Evolutionary conservation across 2,888 invertebrate species (phyloP).

Genomic region (Autographa gamma): DNA sequence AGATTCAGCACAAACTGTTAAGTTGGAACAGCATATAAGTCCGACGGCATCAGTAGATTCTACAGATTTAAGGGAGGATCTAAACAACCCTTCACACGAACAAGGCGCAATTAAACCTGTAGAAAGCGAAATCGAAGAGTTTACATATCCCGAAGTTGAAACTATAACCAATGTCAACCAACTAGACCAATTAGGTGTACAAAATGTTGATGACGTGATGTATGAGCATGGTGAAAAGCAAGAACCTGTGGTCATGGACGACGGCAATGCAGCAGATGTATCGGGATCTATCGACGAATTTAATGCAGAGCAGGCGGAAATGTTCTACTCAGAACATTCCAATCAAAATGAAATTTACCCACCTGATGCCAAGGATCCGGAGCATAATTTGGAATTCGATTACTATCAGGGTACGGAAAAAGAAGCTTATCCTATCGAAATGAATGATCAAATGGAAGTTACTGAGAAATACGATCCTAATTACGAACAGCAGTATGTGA

Average conservation of each 20-base stretch:
- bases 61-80: constrained; percentile 44
- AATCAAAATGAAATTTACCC: constrained; percentile 61
- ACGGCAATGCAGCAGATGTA: constrained; percentile 20
- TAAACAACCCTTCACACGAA: constrained; percentile 31
- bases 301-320: constrained; percentile 73
- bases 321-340: constrained; percentile 74
- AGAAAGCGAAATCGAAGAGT: constrained; percentile 57
- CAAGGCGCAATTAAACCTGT: constrained; percentile 58
- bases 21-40: constrained; percentile 49
- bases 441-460: constrained; percentile 74
- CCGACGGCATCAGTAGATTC: constrained; percentile 45
- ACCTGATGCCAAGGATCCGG: constrained; percentile 54
- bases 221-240: constrained; percentile 38
- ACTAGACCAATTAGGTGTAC: constrained; percentile 38
- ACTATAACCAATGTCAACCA: constrained; percentile 58
- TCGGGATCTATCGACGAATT: constrained; percentile 66
- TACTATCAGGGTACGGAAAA: constrained; percentile 70
- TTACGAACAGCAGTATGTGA: constrained; percentile 76
- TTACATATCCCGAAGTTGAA: constrained; percentile 48
- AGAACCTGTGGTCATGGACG: constrained; percentile 17
- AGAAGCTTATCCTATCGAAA: constrained; percentile 64
- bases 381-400: constrained; percentile 66
- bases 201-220: constrained; percentile 15
- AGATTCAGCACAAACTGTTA: constrained; percentile 39
- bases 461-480: constrained; percentile 74